Base-by-base conservation (phyloP, 2,888 invertebrate genomes). In the Sesamia inferens region DNA sequence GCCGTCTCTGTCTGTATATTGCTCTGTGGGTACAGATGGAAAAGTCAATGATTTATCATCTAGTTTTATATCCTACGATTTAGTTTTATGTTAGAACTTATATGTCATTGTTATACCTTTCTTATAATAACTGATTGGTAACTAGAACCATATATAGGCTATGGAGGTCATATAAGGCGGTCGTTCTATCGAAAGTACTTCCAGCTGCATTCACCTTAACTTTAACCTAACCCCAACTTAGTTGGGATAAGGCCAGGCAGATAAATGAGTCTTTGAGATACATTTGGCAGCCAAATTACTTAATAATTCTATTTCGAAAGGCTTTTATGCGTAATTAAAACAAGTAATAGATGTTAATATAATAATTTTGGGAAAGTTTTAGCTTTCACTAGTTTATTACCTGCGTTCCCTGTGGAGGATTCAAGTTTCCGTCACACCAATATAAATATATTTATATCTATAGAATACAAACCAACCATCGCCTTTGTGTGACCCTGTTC, bases 1-100 rank as follows among this genome's bases (percentile, higher is more conserved):
- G 75, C 76, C 71, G 7, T 78, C 75, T 74, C 76, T 80, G 62
- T 79, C 77, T 79, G 76, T 76, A 74, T 58, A 58, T 64, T 59
- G 58, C 62, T 74, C 64, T 69, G 55, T 74, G 22, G 31, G 79
- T 78, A 81, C 76, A 81, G 73, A 47, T 73, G 58, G 3, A 63
- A 14, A 66, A 74, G 66, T 31, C 8, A 62, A 64, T 68, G 24
- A 74, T 74, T 44, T 65, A 74, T 64, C 1, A 47, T 14, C 8
- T 16, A 5, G 10, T 55, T 22, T 42, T 58, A 58, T n/a, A 54
- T n/a, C 51, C 10, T 5, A n/a, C 4, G 51, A 54, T 51, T n/a
- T 51, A 51, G 51, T 54, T 54, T 54, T n/a, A 11, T 54, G 51
- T 51, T 51, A 51, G 51, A n/a, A 3, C 10, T 19, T 31, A 31